These are phyloP conservation scores for Antechinus flavipes DNA, from an alignment of 2,113 vertebrate species.

Conservation along the genomic window DNA sequence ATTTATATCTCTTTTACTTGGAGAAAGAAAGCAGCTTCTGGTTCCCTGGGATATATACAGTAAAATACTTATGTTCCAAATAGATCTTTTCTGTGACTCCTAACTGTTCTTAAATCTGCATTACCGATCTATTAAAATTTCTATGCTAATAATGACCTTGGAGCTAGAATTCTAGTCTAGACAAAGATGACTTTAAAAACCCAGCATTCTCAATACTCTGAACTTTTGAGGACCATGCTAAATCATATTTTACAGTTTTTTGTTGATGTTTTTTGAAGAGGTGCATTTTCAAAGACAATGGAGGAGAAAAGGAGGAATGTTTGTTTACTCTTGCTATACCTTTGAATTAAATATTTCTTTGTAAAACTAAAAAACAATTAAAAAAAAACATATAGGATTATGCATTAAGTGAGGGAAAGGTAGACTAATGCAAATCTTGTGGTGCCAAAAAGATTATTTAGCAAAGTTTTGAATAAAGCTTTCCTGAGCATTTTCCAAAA, in stretches of 20 bases:
- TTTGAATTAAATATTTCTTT: not conserved
- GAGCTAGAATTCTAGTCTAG: not conserved
- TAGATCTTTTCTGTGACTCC: not conserved
- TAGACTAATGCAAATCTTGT: not conserved
- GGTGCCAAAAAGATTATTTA: not conserved
- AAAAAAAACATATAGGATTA: not conserved
- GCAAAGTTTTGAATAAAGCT: not conserved
- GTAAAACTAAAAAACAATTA: not conserved
- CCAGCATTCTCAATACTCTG: not conserved
- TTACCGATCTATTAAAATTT: not conserved
- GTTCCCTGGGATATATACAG: not conserved
- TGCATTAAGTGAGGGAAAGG: not conserved
- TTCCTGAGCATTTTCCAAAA: not conserved
- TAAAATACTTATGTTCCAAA: not conserved
- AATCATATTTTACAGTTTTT: not conserved
- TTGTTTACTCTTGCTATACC: not conserved
- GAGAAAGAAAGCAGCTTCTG: not conserved
- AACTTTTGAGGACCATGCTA: not conserved
- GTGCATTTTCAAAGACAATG: too few relatives aligned
- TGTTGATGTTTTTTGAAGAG: not conserved
- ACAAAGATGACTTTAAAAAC: not conserved
- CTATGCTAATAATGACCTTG: not conserved
- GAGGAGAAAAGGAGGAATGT: not conserved
- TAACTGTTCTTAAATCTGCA: not conserved
- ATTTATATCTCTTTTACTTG: not conserved